Base-by-base conservation (phyloP, 2,888 invertebrate species). In the Patella depressa region DNA sequence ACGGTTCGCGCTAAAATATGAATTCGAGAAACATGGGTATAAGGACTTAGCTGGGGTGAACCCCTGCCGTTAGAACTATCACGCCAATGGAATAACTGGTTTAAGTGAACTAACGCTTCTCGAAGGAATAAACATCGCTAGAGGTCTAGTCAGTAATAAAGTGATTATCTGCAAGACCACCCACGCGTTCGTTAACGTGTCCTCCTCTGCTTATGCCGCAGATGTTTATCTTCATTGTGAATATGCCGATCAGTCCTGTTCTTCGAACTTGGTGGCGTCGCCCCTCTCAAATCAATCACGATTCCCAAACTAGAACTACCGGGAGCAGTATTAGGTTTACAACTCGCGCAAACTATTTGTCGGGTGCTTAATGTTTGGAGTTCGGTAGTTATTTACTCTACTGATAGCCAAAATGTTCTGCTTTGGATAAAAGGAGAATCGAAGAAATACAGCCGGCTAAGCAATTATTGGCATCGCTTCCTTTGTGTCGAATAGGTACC, bases 401-500 rank as follows among this genome's bases (percentile, higher is more conserved):
- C 59, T n/a, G 59, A 59, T 19, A 59, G 59, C 19, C 59, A 59
- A 59, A 59, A 59, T 59, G 59, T 17, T 59, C 19, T 59, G 19
- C 14, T n/a, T 59, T 59, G 59, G 59, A 59, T 59, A 59, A 59
- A 19, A 59, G 59, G 59, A 24, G 15, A 59, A 59, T 59, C 59
- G n/a, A 17, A n/a, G 19, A 59, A 59, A n/a, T 59, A 59, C 19
- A 59, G n/a, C n/a, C n/a, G 24, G 0, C 24, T 0, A 24, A 24
- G 24, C 24, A 24, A 24, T 24, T 24, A 24, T 1, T 24, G 24
- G 24, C 24, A 24, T 24, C 24, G 24, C 24, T 24, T 24, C 24
- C 24, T 24, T 1, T 24, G 24, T 24, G 24, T 24, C 24, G 24
- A 24, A 24, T 24, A 24, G 24, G 24, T 24, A 1, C 24, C 24